Conservation (phyloP, 2,797 vertebrate species). For the Xerus rutilus region DNA sequence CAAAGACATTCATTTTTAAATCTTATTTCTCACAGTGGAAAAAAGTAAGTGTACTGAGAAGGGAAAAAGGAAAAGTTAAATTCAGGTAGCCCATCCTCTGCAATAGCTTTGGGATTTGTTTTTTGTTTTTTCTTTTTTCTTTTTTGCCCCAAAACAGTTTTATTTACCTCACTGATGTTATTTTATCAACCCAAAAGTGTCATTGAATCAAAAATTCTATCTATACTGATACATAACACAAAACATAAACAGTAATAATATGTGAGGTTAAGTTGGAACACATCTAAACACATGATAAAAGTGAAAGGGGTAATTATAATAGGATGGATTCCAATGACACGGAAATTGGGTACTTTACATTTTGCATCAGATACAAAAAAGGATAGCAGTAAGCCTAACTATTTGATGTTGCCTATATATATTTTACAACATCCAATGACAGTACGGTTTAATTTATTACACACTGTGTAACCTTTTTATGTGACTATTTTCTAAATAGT, state of each 20-base stretch:
- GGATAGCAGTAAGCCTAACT: constrained; percentile 78
- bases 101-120: background rate
- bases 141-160: constrained; percentile 40
- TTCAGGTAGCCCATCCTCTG: constrained; percentile 24
- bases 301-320: background rate
- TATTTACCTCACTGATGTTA: constrained; percentile 30
- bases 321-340: constrained; percentile 42
- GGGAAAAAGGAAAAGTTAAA: constrained; percentile 25
- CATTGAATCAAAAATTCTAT: background rate
- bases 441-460: constrained; percentile 84
- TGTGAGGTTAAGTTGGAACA: constrained; percentile 12
- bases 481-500: constrained; percentile 70
- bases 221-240: constrained; percentile 2
- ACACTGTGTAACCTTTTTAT: constrained; percentile 83
- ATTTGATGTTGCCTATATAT: constrained; percentile 74
- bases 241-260: constrained; percentile 38
- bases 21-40: constrained; percentile 24
- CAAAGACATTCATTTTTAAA: background rate
- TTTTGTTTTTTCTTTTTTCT: background rate
- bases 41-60: background rate
- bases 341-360: constrained; percentile 78
- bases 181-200: background rate
- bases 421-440: constrained; percentile 81
- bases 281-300: constrained; percentile 59
- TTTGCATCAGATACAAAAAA: constrained; percentile 69